Percentiles rank a stretch among this genome's conserved stretches.
These are phyloP conservation scores for Platorchestia sp. DNA, from an alignment of 1,140 invertebrate genomes.

Conservation along the genomic window DNA sequence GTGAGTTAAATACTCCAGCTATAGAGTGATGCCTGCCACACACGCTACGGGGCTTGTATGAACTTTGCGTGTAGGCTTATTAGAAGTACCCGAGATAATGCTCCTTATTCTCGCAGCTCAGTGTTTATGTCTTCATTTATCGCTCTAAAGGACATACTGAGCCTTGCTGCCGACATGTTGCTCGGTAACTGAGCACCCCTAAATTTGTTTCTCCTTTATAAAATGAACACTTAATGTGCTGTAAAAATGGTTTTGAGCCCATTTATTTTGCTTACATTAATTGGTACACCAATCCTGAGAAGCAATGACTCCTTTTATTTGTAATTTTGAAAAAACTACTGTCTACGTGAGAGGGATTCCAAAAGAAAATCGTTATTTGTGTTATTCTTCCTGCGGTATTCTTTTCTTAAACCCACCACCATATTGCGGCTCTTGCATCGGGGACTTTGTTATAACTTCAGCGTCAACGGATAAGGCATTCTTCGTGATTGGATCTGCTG, in stretches of 20 bases:
- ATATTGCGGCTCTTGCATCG: neutral
- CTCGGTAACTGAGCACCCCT: neutral
- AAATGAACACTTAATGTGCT: neutral
- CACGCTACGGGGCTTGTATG: neutral
- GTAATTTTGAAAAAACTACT: neutral
- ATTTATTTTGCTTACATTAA: neutral
- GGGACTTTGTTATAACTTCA: neutral
- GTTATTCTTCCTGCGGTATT: neutral
- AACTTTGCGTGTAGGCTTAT: conserved; percentile 17
- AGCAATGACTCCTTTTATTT: neutral
- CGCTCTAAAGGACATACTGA: neutral
- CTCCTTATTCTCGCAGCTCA: neutral
- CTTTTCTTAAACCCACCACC: neutral
- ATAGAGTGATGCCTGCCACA: neutral
- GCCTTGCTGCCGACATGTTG: neutral
- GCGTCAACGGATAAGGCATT: conserved; percentile 11
- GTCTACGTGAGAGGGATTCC: neutral
- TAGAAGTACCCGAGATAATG: neutral
- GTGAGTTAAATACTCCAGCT: neutral
- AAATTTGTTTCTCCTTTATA: neutral
- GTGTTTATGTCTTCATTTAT: conserved; percentile 12
- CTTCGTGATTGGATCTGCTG: conserved; percentile 2
- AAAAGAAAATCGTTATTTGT: neutral
- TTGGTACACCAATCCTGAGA: neutral
- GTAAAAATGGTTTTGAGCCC: neutral